These are phyloP conservation scores for Hyposoter dolosus DNA, from an alignment of 2,888 invertebrate genomes.

Conservation along the genomic window DNA sequence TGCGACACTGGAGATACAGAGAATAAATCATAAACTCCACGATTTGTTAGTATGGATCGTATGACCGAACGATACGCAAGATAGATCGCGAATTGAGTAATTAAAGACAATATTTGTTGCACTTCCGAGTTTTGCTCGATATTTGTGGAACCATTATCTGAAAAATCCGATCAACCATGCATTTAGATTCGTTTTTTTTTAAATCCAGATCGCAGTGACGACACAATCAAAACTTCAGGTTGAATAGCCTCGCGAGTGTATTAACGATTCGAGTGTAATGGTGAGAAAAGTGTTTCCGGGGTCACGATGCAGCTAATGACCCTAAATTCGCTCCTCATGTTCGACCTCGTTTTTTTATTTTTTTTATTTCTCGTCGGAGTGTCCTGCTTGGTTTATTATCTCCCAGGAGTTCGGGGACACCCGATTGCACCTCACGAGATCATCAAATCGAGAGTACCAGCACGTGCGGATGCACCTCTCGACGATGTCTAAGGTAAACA, in stretches of 20 bases:
- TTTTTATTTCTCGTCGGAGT: conserved; percentile 94
- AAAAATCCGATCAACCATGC: background rate
- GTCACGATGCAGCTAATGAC: conserved; percentile 92
- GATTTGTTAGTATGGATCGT: conserved; percentile 37
- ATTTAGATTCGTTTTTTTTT: background rate
- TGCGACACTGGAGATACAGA: conserved; percentile 32
- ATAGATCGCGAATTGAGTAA: background rate
- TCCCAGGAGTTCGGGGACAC: conserved; percentile 88
- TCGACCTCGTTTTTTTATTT: conserved; percentile 95
- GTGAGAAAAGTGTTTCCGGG: conserved; percentile 78
- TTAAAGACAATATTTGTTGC: background rate
- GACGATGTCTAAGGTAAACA: conserved; percentile 83
- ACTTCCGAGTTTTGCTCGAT: background rate
- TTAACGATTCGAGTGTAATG: conserved; percentile 77
- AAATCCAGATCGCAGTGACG: background rate
- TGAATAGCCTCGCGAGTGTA: conserved; percentile 50
- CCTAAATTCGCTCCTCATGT: conserved; percentile 94
- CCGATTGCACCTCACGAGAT: conserved; percentile 81
- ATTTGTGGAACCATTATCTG: conserved; percentile 41
- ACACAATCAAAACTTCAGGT: conserved; percentile 25
- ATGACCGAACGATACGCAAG: background rate
- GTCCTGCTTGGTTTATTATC: conserved; percentile 93
- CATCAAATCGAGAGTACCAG: conserved; percentile 80
- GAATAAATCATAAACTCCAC: background rate
- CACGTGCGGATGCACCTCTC: conserved; percentile 81